These are phyloP conservation scores for Tethea ocularis DNA, from an alignment of 2,888 invertebrate species.

Conservation along the genomic window DNA sequence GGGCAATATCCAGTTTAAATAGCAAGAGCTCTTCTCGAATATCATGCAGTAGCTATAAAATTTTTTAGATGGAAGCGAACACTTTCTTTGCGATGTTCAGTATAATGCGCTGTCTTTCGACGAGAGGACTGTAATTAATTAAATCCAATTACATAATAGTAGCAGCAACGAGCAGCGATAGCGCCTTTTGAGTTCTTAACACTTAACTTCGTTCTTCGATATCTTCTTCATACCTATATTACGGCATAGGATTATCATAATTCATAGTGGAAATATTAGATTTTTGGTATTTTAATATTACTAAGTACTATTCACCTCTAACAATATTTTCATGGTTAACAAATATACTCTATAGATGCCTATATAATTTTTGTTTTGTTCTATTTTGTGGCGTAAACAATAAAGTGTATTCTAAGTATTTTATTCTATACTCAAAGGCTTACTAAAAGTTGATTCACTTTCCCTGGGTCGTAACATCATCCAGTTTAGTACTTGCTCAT, in stretches of 20 bases:
- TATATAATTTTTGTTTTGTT: no score
- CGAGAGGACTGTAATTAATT: slow-evolving; percentile 42
- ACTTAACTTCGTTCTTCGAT: no score
- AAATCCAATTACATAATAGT: slow-evolving; percentile 40
- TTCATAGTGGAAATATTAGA: no score
- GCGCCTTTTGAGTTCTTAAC: not conserved
- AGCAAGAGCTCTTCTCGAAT: not conserved
- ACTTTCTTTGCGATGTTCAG: not conserved
- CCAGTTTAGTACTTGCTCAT: slow-evolving; percentile 33
- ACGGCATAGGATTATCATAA: no score
- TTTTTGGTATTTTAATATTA: no score
- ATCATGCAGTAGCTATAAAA: not conserved
- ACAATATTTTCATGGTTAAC: no score
- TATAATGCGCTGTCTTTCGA: slow-evolving; percentile 10
- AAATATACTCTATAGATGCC: no score
- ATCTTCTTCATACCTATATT: no score
- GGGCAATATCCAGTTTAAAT: no score
- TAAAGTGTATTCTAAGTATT: no score
- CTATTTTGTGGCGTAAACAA: no score
- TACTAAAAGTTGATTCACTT: slow-evolving; percentile 34
- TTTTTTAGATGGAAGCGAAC: slow-evolving; percentile 2
- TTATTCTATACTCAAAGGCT: slow-evolving; percentile 23
- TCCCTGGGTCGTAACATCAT: slow-evolving; percentile 27
- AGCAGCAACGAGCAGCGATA: slow-evolving; percentile 10
- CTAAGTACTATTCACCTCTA: no score